phyloP scores from a whole-genome alignment of 2,797 vertebrate genomes.

The Myoxocephalus aenaeus region DNA sequence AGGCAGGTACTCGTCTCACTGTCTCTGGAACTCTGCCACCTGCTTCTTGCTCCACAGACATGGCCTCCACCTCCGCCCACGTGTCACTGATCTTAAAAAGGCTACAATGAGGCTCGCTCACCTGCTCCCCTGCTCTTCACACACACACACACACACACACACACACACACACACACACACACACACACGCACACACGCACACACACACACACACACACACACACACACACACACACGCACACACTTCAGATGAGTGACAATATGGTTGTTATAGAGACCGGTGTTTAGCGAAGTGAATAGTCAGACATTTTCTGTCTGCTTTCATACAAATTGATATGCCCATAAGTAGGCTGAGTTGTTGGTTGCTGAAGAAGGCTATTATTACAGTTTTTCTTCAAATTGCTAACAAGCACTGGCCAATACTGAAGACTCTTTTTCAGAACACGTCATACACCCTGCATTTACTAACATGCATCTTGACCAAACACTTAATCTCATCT shows the following conservation, averaged over 20 bases:
- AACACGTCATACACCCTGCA: too few species aligned
- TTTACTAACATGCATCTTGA: too few species aligned
- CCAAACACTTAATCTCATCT: too few species aligned
- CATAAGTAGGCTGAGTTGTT: not conserved
- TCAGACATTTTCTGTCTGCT: slow-evolving; percentile 1
- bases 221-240: not conserved
- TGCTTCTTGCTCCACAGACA: slow-evolving; percentile 85
- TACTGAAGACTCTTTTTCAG: too few species aligned
- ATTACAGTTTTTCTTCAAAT: too few species aligned
- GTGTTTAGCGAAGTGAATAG: slow-evolving; percentile 24
- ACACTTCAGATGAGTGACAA: slow-evolving; percentile 20
- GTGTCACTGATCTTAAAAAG: slow-evolving; percentile 88
- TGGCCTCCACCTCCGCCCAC: slow-evolving; percentile 82
- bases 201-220: too few species aligned
- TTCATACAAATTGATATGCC: not conserved
- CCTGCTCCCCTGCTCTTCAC: slow-evolving; percentile 81
- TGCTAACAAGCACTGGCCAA: not conserved
- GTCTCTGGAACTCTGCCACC: slow-evolving; percentile 84
- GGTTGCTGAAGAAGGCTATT: not conserved
- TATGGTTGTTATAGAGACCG: slow-evolving; percentile 26
- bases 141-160: not conserved
- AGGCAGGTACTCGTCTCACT: slow-evolving; percentile 85
- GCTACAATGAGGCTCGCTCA: slow-evolving; percentile 81
- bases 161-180: too few species aligned
- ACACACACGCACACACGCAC: not conserved